phyloP scores from a whole-genome alignment of 2,888 invertebrate genomes.

The Patella ulyssiponensis region DNA sequence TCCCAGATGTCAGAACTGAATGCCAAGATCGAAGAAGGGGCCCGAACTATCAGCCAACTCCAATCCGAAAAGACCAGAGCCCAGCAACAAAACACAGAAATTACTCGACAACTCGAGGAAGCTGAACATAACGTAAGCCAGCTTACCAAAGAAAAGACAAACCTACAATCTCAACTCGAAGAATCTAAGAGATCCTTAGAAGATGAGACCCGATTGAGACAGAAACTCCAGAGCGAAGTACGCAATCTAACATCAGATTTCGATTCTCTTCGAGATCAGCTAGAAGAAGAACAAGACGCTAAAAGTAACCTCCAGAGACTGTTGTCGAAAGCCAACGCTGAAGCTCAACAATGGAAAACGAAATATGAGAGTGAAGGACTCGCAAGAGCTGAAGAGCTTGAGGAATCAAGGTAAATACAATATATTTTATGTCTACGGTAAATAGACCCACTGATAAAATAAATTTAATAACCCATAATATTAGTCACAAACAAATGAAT shows the following conservation, averaged over 20 bases:
- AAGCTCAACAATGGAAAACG: constrained; percentile 96
- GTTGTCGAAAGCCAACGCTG: constrained; percentile 97
- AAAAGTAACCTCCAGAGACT: constrained; percentile 98
- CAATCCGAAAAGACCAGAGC: constrained; percentile 87
- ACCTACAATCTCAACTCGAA: constrained; percentile 94
- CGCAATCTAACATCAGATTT: constrained; percentile 98
- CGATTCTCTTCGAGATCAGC: constrained; percentile 98
- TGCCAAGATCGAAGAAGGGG: constrained; percentile 95
- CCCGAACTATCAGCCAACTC: constrained; percentile 96
- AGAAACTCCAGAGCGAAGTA: constrained; percentile 80
- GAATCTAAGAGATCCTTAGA: constrained; percentile 97
- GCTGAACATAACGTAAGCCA: constrained; percentile 96
- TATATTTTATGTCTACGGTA: no score
- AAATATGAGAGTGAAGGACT: constrained; percentile 90
- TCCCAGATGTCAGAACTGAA: constrained; percentile 95
- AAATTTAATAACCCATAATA: no score
- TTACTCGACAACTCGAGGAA: constrained; percentile 95
- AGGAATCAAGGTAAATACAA: constrained; percentile 64
- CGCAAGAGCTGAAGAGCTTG: constrained; percentile 76
- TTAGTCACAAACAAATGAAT: no score
- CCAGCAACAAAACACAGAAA: constrained; percentile 96
- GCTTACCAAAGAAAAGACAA: constrained; percentile 91
- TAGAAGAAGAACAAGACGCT: constrained; percentile 98
- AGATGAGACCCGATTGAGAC: constrained; percentile 81
- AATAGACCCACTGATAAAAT: no score